These are phyloP conservation scores for Coboldia fuscipes DNA, from an alignment of 1,140 invertebrate genomes.

Conservation along the genomic window DNA sequence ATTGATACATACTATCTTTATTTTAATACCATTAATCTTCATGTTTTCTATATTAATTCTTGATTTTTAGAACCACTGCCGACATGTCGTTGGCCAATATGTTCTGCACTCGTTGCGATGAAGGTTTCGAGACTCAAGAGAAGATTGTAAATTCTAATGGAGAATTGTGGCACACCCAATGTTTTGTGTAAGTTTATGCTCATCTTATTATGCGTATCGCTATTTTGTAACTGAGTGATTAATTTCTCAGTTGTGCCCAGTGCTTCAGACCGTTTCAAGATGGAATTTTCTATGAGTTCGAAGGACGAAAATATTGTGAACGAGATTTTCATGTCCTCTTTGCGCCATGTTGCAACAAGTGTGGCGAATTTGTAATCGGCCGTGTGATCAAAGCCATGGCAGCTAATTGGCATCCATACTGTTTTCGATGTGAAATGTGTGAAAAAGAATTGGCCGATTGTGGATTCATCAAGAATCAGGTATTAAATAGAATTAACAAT, in stretches of 20 bases:
- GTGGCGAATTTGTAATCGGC: constrained; percentile 90
- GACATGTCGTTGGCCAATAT: constrained; percentile 71
- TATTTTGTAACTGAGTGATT: not conserved
- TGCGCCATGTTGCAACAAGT: constrained; percentile 94
- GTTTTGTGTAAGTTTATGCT: constrained; percentile 83
- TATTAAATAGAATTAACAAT: not conserved
- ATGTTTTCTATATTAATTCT: too few species aligned
- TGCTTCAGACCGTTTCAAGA: constrained; percentile 96
- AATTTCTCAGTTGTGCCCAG: constrained; percentile 71
- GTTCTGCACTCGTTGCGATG: constrained; percentile 83
- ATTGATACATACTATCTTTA: too few species aligned
- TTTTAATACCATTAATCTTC: too few species aligned
- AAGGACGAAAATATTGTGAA: constrained; percentile 97
- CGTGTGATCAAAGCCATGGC: constrained; percentile 99
- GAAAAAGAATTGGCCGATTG: constrained; percentile 78
- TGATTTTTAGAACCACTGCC: constrained; percentile 39
- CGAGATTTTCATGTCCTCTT: constrained; percentile 98
- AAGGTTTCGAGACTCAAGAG: constrained; percentile 86
- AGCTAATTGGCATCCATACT: constrained; percentile 92
- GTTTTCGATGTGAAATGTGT: constrained; percentile 93
- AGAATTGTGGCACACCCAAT: constrained; percentile 95
- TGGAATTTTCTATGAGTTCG: constrained; percentile 97
- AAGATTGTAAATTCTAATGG: constrained; percentile 98
- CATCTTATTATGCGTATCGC: not conserved
- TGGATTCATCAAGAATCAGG: constrained; percentile 90